Conservation (phyloP, 2,888 invertebrate genomes). For the Griposia aprilina region DNA sequence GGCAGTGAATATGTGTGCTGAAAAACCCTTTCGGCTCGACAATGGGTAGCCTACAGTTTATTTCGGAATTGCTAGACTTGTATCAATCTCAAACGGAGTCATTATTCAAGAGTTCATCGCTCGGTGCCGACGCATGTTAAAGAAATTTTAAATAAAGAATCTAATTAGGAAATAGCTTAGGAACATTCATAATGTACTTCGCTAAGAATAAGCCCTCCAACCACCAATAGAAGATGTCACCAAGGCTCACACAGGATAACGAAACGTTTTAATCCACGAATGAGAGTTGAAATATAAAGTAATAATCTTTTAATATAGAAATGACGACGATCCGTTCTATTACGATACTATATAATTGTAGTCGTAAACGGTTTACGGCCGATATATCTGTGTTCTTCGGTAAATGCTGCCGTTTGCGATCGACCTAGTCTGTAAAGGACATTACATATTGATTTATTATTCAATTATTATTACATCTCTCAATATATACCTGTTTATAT, state of each 20-base stretch:
- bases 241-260: background rate
- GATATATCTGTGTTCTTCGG: conserved; percentile 16
- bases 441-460: background rate
- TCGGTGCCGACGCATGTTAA: background rate
- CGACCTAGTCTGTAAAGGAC: conserved; percentile 4
- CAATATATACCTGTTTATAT: too few species aligned
- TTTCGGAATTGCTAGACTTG: background rate
- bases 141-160: background rate
- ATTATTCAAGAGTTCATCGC: background rate
- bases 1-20: too few species aligned
- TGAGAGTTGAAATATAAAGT: background rate
- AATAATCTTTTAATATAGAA: conserved; percentile 13
- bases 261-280: conserved; percentile 10
- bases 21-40: background rate
- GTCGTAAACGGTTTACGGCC: conserved; percentile 56
- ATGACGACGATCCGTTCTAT: conserved; percentile 8
- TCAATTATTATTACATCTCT: too few species aligned
- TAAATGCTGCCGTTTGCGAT: conserved; percentile 19
- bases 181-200: background rate
- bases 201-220: background rate
- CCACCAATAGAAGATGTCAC: background rate
- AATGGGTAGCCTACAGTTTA: background rate
- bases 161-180: background rate
- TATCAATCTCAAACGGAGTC: background rate
- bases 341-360: background rate